A percentile compares a stretch with the other conserved stretches of the same genome.
phyloP scores from a whole-genome alignment of 1,140 invertebrate species.

The Musca domestica region DNA sequence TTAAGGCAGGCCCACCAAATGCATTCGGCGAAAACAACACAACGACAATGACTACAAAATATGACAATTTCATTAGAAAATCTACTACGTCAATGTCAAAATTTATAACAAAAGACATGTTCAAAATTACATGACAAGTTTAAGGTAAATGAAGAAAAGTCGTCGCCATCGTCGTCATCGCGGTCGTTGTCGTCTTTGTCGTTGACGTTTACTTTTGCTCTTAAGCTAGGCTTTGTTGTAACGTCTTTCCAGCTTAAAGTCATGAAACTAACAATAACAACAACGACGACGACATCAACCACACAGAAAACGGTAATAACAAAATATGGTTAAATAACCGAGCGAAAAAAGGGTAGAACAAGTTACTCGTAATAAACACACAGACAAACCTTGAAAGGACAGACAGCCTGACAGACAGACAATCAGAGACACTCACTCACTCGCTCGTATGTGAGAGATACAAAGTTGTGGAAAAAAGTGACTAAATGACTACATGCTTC shows the following conservation, averaged over 20 bases:
- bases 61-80: slow-evolving; percentile 26
- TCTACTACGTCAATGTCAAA: slow-evolving; percentile 24
- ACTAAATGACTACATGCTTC: slow-evolving; percentile 13
- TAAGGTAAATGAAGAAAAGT: slow-evolving; percentile 17
- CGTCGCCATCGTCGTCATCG: too few relatives aligned
- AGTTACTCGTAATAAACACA: slow-evolving; percentile 10
- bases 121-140: slow-evolving; percentile 17
- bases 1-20: too few relatives aligned
- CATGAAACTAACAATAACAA: too few relatives aligned
- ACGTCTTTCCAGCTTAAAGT: too few relatives aligned
- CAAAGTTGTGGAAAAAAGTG: background rate
- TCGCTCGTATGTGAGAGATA: too few relatives aligned
- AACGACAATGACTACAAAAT: background rate
- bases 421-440: too few relatives aligned
- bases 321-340: background rate
- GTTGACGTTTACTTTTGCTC: too few relatives aligned
- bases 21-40: background rate
- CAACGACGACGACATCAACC: too few relatives aligned
- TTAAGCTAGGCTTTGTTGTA: too few relatives aligned
- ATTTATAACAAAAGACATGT: slow-evolving; percentile 19
- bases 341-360: slow-evolving; percentile 4
- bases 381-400: background rate
- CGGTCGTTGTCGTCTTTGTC: too few relatives aligned
- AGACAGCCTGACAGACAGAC: too few relatives aligned
- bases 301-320: background rate